Evolutionary conservation across 2,113 vertebrate species (phyloP), one percentile per base, ranked within the genome.

Genomic region (Aphyosemion australe): DNA sequence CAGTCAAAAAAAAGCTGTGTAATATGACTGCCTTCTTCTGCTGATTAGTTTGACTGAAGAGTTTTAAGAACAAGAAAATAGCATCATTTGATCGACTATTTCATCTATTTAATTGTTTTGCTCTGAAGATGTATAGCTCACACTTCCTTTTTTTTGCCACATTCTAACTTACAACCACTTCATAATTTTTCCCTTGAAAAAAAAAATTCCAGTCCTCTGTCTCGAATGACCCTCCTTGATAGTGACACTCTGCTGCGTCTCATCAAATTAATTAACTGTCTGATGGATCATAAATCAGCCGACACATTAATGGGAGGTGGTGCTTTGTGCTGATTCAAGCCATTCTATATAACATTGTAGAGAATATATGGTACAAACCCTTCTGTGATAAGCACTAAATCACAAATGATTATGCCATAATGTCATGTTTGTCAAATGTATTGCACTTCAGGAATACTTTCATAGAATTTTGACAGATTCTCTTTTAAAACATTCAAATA

Each of bases 211-310:
- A 78, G 67, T 84, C 71, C 82, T 82, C 61, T 70, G 72, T 86
- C 83, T 86, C 50, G 2, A 85, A 78, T 86, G 83, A 85, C 84
- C 83, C 86, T 87, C 80, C 74, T 84, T 90, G 85, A 88, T 88
- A 79, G 83, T 83, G 81, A 87, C 83, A 84, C 82, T 90, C 86
- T 85, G 86, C 81, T 89, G 80, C 85, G 80, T 82, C 84, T 87
- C 84, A 88, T 90, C 84, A 87, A 80, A 87, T 88, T 85, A 88
- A 90, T 88, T 87, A 90, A 88, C 80, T 85, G 79, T 81, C 83
- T 88, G 88, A 87, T 85, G 79, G 79, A 83, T 88, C 83, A 87
- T 88, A 90, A 88, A 90, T 85, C 86, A 88, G 75, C 69, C 75
- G 66, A 79, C 73, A 67, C 78, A 80, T 86, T 86, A 87, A 80